Evolutionary conservation across 2,797 vertebrate genomes (phyloP), one percentile per base, ranked within the genome.

Genomic region (Synanceia verrucosa): DNA sequence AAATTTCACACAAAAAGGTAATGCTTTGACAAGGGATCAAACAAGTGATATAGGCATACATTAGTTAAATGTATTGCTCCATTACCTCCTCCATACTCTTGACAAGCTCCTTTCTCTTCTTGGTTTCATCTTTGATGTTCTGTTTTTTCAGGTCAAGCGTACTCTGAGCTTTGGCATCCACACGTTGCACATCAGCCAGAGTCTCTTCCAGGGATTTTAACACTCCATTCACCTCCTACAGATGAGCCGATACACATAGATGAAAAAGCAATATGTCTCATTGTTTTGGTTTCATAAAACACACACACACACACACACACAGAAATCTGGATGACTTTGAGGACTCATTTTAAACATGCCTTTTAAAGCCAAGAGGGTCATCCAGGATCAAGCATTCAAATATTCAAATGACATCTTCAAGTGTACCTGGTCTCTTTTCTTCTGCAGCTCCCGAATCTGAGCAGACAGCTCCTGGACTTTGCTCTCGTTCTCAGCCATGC

Each of bases 41-140:
- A 6, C 11, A 37, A 9, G 6, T 41, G 3, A 24, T 2, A 14
- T 1, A 5, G 37, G 19, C 16, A 26, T 1, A 34, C 24, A 31
- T 7, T 3, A 18, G 7, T 14, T 12, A 18, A 34, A 29, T 13
- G 2, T 14, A 29, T 19, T 37, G 3, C 31, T 9, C 6, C 0
- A 0, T 91, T 89, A 99, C 98, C 95, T 98, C 96, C 31, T 95
- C 86, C 96, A 97, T 96, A 70, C 43, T 94, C 89, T 97, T 96
- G 18, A 95, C 78, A 21, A 99, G 87, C 53, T 96, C 94, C 41
- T 93, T 93, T 28, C 87, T 88, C 78, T 96, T 99, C 76, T 94
- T 94, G 73, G 90, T 91, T 94, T 99, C 97, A 81, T 87, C 93
- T 73, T 93, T 89, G 46, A 99, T 83, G 81, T 96, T 97, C 86